Conservation (phyloP, 2,888 invertebrate genomes). For the Tetramorium bicarinatum region DNA sequence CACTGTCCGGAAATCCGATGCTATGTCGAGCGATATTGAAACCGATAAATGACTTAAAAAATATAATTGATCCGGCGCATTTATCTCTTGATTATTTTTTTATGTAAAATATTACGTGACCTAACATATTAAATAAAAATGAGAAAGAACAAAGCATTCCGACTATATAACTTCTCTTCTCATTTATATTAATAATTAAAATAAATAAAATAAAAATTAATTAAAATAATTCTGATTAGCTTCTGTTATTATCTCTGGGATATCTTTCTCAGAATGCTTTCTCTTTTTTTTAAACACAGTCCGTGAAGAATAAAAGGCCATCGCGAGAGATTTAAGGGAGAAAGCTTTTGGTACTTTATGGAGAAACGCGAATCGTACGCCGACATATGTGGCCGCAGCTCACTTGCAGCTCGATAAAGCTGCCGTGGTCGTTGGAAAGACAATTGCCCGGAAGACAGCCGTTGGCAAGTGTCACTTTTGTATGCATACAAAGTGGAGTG, state of each 20-base stretch:
- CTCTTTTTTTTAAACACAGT: background rate
- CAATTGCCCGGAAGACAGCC: constrained; percentile 71
- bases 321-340: constrained; percentile 1
- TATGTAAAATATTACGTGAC: background rate
- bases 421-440: constrained; percentile 61
- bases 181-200: constrained; percentile 13
- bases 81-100: background rate
- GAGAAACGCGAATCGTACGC: background rate
- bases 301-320: background rate
- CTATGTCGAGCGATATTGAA: constrained; percentile 5
- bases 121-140: background rate
- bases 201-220: background rate
- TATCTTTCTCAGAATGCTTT: background rate
- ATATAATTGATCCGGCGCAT: background rate
- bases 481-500: constrained; percentile 60
- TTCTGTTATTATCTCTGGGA: background rate
- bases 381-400: background rate
- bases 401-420: constrained; percentile 56
- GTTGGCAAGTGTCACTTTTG: constrained; percentile 72
- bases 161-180: background rate
- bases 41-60: constrained; percentile 10
- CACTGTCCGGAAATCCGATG: constrained; percentile 18
- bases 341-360: background rate
- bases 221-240: background rate
- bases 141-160: background rate